Evolutionary conservation across 2,113 vertebrate species (phyloP).

Genomic region (Mesitornis unicolor): DNA sequence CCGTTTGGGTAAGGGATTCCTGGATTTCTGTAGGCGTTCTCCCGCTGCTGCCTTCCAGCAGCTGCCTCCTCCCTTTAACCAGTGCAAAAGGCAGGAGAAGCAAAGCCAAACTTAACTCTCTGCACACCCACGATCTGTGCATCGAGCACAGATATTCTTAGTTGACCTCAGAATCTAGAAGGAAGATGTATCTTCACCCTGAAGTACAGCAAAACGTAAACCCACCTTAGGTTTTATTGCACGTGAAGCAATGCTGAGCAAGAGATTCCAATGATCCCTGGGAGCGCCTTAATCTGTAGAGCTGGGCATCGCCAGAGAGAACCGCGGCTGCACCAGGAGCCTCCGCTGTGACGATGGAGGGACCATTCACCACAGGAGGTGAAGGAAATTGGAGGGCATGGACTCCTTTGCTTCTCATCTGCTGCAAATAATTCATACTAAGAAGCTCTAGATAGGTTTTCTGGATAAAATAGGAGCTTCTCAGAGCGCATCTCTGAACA

Average conservation of each 20-base stretch:
- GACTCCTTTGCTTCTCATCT: conserved; percentile 5
- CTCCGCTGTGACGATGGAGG: background rate
- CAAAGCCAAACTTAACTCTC: background rate
- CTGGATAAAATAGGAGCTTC: conserved; percentile 25
- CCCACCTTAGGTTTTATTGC: background rate
- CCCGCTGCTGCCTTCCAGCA: background rate
- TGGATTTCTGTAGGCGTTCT: background rate
- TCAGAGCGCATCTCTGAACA: conserved; percentile 14
- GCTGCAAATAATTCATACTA: conserved; percentile 13
- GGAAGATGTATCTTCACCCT: background rate
- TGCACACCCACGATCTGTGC: too few relatives aligned
- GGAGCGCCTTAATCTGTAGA: background rate
- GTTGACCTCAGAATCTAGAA: background rate
- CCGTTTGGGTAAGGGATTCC: background rate
- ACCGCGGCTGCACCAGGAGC: background rate
- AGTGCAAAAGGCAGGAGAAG: background rate
- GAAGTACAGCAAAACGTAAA: background rate
- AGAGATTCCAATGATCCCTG: background rate
- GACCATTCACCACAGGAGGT: background rate
- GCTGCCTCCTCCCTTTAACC: background rate
- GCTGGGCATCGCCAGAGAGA: background rate
- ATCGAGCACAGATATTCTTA: background rate
- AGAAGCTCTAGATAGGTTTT: background rate
- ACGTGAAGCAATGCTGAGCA: background rate
- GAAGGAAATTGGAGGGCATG: conserved; percentile 18